These are phyloP conservation scores for Lophotriccus pileatus DNA, from an alignment of 2,797 vertebrate species.

Conservation along the genomic window DNA sequence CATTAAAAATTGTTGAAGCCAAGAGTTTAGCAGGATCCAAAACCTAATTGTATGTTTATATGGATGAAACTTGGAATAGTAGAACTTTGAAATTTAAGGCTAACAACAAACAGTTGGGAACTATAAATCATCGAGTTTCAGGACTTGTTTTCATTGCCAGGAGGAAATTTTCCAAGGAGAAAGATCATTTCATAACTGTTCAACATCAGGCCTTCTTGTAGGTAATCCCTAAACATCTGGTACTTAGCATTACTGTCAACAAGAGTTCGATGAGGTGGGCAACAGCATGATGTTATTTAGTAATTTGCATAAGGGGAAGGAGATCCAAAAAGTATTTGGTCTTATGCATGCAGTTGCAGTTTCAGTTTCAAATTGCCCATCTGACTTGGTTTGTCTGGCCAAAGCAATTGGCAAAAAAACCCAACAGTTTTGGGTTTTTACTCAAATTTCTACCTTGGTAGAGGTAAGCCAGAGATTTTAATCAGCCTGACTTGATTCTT, in stretches of 20 bases:
- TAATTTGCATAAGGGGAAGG: background rate
- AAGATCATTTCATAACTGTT: background rate
- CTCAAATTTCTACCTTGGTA: fast-evolving
- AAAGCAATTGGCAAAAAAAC: background rate
- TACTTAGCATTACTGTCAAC: background rate
- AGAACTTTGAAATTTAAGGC: background rate
- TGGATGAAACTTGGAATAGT: background rate
- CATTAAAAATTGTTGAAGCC: background rate
- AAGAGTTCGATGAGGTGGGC: background rate
- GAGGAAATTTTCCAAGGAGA: background rate
- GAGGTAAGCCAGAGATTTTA: background rate
- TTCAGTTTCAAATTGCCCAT: background rate
- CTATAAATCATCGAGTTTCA: background rate
- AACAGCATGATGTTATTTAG: background rate
- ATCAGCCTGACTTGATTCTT: background rate
- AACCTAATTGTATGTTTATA: background rate
- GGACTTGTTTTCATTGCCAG: background rate
- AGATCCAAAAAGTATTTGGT: background rate
- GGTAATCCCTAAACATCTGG: background rate
- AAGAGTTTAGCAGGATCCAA: background rate
- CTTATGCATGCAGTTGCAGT: background rate
- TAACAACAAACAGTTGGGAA: background rate
- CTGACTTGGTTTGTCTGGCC: background rate
- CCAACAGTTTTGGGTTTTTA: no score
- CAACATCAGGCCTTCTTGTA: background rate